These are phyloP conservation scores for Drosophila prosaltans DNA, from an alignment of 1,140 invertebrate species.

Conservation along the genomic window DNA sequence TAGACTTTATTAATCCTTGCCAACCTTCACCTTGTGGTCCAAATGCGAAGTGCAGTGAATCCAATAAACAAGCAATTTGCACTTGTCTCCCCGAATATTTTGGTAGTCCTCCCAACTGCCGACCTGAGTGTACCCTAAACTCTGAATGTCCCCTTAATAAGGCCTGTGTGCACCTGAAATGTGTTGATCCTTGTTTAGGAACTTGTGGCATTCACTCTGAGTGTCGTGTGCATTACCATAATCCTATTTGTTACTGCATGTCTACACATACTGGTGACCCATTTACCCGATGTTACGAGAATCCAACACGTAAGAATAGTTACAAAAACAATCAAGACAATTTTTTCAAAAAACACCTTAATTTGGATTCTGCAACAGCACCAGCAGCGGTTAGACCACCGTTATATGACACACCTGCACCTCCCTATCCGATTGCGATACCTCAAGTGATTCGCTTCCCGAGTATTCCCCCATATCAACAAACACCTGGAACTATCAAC, in stretches of 20 bases:
- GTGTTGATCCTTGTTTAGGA: conserved; percentile 90
- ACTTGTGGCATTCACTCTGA: conserved; percentile 88
- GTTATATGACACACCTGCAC: conserved; percentile 62
- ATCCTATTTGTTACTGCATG: conserved; percentile 89
- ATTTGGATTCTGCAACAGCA: conserved; percentile 32
- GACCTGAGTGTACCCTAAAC: conserved; percentile 90
- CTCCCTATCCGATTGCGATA: conserved; percentile 63
- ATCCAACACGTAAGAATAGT: conserved; percentile 77
- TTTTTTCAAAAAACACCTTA: conserved; percentile 14
- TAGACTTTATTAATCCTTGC: conserved; percentile 83
- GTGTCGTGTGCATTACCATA: conserved; percentile 89
- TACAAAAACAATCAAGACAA: neutral
- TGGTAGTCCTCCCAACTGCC: conserved; percentile 89
- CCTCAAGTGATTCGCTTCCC: conserved; percentile 49
- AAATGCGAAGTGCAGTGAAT: conserved; percentile 87
- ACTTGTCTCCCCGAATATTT: conserved; percentile 88
- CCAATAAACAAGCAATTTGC: conserved; percentile 88
- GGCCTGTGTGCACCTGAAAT: conserved; percentile 88
- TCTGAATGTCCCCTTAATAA: conserved; percentile 88
- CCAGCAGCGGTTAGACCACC: conserved; percentile 20
- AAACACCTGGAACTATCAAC: conserved; percentile 8
- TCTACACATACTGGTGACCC: conserved; percentile 89
- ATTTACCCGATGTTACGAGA: conserved; percentile 85
- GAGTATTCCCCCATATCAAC: conserved; percentile 34
- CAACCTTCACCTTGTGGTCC: conserved; percentile 89